A percentile compares a stretch with the other conserved stretches of the same genome.
These are phyloP conservation scores for Erannis defoliaria DNA, from an alignment of 2,888 invertebrate genomes.

Conservation along the genomic window DNA sequence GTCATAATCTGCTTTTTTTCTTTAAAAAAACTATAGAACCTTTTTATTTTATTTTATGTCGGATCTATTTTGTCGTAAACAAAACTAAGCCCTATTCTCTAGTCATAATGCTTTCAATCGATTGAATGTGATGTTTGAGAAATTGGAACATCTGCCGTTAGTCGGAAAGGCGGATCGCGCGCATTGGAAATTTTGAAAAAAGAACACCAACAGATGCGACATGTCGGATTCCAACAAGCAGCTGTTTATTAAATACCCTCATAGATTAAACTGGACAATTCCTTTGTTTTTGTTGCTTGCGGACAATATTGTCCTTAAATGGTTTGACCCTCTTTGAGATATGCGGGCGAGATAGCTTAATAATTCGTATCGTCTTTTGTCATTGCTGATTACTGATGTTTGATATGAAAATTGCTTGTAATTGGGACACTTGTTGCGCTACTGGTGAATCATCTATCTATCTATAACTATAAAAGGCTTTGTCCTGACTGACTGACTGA, in stretches of 20 bases:
- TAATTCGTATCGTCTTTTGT: conserved; percentile 69
- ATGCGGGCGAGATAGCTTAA: conserved; percentile 76
- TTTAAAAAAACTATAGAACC: conserved; percentile 45
- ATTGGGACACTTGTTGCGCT: conserved; percentile 48
- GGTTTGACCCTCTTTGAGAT: conserved; percentile 71
- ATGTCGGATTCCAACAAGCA: conserved; percentile 83
- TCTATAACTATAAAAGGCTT: too few relatives aligned
- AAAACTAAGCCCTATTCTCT: conserved; percentile 27
- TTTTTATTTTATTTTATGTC: conserved; percentile 45
- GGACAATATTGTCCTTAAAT: conserved; percentile 78
- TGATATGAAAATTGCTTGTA: conserved; percentile 57
- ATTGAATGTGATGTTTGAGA: conserved; percentile 32
- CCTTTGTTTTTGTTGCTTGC: conserved; percentile 76
- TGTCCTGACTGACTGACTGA: too few relatives aligned
- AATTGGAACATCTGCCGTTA: conserved; percentile 77
- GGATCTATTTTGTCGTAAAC: background rate
- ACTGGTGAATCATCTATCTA: conserved; percentile 5
- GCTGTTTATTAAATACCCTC: conserved; percentile 83
- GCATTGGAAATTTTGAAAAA: conserved; percentile 82
- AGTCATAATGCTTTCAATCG: conserved; percentile 38
- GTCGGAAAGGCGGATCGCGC: conserved; percentile 73
- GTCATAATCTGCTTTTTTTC: conserved; percentile 78
- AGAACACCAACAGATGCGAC: conserved; percentile 82
- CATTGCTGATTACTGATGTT: conserved; percentile 52
- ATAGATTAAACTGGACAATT: conserved; percentile 79